phyloP scores from a whole-genome alignment of 2,888 invertebrate genomes.

The Drosophila acutilabella region DNA sequence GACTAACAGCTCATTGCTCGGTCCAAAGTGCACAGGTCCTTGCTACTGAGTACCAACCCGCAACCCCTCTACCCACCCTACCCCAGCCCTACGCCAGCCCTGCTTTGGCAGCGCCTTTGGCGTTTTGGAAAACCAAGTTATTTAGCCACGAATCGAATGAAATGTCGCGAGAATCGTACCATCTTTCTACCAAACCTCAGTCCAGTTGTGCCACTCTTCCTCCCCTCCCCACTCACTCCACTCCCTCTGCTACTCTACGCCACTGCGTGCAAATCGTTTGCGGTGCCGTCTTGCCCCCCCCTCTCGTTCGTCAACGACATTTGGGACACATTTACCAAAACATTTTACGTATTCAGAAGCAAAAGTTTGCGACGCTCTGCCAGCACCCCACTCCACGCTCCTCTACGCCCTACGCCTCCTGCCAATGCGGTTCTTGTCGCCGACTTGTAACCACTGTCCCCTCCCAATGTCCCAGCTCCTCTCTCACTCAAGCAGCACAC shows the following conservation, averaged over 20 bases:
- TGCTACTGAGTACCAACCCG: not conserved
- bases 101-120: slow-evolving; percentile 35
- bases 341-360: slow-evolving; percentile 79
- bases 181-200: slow-evolving; percentile 8
- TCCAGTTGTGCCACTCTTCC: not conserved
- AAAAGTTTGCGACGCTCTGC: slow-evolving; percentile 66
- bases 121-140: slow-evolving; percentile 71
- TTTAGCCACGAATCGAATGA: slow-evolving; percentile 77
- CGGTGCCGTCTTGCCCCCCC: slow-evolving; percentile 68
- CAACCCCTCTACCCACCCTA: not conserved
- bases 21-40: slow-evolving; percentile 3
- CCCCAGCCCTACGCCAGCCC: not conserved
- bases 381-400: slow-evolving; percentile 12
- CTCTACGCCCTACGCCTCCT: slow-evolving; percentile 15
- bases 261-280: slow-evolving; percentile 68
- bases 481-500: not conserved
- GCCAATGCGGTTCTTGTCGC: slow-evolving; percentile 38
- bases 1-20: slow-evolving; percentile 11
- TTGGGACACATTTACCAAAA: slow-evolving; percentile 81
- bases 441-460: slow-evolving; percentile 26
- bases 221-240: not conserved
- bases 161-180: slow-evolving; percentile 60
- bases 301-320: slow-evolving; percentile 70
- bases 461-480: not conserved
- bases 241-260: not conserved